These are phyloP conservation scores for Leptopilina syphax DNA, from an alignment of 2,888 invertebrate genomes.

Conservation along the genomic window DNA sequence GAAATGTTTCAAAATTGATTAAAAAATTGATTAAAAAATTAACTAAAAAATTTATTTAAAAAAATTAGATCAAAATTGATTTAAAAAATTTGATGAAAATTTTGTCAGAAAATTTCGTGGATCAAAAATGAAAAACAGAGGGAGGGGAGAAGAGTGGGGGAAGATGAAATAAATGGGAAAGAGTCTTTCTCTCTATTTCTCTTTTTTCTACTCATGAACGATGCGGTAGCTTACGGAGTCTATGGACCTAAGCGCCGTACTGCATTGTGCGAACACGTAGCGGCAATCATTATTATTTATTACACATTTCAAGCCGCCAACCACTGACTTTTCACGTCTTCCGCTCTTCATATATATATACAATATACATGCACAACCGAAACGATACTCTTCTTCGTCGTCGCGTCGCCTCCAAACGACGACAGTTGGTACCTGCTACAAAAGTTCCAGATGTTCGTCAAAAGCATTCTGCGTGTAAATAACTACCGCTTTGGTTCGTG, in stretches of 20 bases:
- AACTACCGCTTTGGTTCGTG: conserved; percentile 33
- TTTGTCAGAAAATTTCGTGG: too few relatives aligned
- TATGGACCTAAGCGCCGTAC: conserved; percentile 65
- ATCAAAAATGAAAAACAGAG: too few relatives aligned
- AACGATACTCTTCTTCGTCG: conserved; percentile 12
- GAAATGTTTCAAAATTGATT: too few relatives aligned
- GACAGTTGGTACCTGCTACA: conserved; percentile 52
- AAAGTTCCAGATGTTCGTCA: conserved; percentile 45
- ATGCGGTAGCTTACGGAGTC: conserved; percentile 46
- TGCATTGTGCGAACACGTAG: conserved; percentile 75
- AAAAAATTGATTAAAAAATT: too few relatives aligned
- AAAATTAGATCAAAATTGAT: too few relatives aligned
- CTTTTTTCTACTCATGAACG: conserved; percentile 4
- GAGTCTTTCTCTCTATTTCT: neutral
- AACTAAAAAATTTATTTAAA: too few relatives aligned
- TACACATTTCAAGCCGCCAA: conserved; percentile 64
- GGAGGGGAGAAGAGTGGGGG: too few relatives aligned
- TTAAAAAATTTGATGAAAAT: too few relatives aligned
- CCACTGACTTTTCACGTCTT: conserved; percentile 62
- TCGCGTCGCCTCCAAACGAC: conserved; percentile 46
- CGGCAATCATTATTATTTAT: conserved; percentile 75
- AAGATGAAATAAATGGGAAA: too few relatives aligned
- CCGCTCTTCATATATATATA: conserved; percentile 1
- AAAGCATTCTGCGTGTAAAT: conserved; percentile 41
- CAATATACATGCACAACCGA: neutral